Evolutionary conservation across 2,113 vertebrate species (phyloP).

Genomic region (Cryptomyrus ogoouensis): DNA sequence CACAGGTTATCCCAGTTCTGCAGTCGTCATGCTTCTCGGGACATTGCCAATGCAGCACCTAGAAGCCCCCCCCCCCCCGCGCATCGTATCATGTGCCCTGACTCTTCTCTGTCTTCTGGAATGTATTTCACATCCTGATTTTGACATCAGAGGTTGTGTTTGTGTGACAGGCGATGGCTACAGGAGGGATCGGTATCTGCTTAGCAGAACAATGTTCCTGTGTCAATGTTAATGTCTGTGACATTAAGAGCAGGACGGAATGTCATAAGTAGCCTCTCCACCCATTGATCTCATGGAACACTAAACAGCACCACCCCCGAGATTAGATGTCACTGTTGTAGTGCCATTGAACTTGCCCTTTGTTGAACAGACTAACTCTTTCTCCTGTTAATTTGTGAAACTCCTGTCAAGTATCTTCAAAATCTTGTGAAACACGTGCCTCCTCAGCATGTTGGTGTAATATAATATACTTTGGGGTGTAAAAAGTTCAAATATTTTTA

Average conservation of each 20-base stretch:
- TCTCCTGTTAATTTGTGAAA: not conserved
- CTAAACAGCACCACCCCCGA: not conserved
- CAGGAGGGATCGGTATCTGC: not conserved
- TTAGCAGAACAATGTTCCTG: not conserved
- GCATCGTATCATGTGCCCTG: not conserved
- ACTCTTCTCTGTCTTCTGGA: not conserved
- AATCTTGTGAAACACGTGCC: not conserved
- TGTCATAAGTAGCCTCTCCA: not conserved
- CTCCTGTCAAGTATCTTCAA: not conserved
- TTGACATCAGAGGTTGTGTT: not conserved
- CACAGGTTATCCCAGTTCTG: not conserved
- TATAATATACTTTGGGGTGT: not conserved
- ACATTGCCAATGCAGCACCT: not conserved
- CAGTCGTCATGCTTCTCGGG: not conserved
- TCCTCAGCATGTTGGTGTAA: not conserved
- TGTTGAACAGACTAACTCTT: not conserved
- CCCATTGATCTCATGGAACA: not conserved
- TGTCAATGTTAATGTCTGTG: not conserved
- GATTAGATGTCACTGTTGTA: not conserved
- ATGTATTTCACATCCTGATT: not conserved
- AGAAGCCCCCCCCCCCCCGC: not conserved
- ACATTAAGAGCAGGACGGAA: not conserved
- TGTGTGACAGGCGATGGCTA: not conserved
- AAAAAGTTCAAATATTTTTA: not conserved
- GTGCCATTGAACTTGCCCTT: not conserved